phyloP scores from a whole-genome alignment of 2,888 invertebrate species.

The Agonum fuliginosum region DNA sequence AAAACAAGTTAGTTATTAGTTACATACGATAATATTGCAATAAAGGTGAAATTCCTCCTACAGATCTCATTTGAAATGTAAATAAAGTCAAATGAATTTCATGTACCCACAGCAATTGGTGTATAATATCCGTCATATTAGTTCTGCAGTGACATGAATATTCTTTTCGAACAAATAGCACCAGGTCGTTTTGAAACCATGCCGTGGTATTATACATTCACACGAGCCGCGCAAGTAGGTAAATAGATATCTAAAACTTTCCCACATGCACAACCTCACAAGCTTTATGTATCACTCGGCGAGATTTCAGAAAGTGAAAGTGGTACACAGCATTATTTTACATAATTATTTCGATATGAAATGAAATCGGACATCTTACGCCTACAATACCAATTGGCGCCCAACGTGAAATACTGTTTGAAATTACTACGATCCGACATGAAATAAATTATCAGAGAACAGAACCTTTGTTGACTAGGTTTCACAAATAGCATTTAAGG shows the following conservation, averaged over 20 bases:
- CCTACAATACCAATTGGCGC: slow-evolving; percentile 36
- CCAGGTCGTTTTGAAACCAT: slow-evolving; percentile 8
- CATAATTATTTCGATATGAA: slow-evolving; percentile 55
- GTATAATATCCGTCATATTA: not conserved
- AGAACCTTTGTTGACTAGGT: slow-evolving; percentile 16
- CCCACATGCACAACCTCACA: slow-evolving; percentile 13
- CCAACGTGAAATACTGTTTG: not conserved
- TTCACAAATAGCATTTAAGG: slow-evolving; percentile 26
- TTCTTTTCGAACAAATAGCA: no score
- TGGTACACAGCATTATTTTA: slow-evolving; percentile 52
- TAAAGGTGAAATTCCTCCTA: no score
- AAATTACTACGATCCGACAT: not conserved
- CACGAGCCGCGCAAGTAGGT: slow-evolving; percentile 33
- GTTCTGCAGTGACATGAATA: slow-evolving; percentile 1
- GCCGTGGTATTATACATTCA: slow-evolving; percentile 30
- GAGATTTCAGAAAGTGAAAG: slow-evolving; percentile 55
- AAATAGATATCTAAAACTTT: slow-evolving; percentile 50
- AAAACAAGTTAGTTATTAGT: no score
- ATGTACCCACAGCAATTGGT: not conserved
- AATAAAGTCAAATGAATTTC: not conserved
- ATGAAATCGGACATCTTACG: slow-evolving; percentile 51
- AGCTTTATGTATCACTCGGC: slow-evolving; percentile 41
- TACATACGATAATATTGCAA: no score
- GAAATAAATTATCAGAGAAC: slow-evolving; percentile 5
- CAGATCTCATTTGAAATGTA: not conserved